Evolutionary conservation across 2,888 invertebrate genomes (phyloP).

Genomic region (Idaea straminata): DNA sequence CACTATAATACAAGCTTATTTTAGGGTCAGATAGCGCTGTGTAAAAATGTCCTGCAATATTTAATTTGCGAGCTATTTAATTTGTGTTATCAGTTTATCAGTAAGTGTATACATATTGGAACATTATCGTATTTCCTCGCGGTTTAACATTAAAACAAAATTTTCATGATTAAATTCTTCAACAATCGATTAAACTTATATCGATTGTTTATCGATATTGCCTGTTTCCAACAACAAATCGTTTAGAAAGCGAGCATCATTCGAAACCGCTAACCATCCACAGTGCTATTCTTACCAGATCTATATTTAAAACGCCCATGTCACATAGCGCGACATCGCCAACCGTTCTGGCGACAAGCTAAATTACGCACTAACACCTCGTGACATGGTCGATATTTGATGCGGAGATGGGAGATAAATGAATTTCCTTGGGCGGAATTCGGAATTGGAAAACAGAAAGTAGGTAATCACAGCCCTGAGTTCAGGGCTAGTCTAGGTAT

Average conservation of each 20-base stretch:
- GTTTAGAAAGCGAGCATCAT: slow-evolving; percentile 27
- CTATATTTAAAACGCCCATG: slow-evolving; percentile 67
- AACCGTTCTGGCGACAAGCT: slow-evolving; percentile 30
- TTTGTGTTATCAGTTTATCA: no score
- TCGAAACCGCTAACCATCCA: slow-evolving; percentile 26
- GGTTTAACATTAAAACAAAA: no score
- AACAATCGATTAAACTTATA: background rate
- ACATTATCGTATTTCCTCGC: no score
- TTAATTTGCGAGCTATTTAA: no score
- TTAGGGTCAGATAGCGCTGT: no score
- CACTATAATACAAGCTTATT: no score
- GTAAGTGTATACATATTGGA: no score
- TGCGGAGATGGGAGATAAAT: background rate
- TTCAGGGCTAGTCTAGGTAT: background rate
- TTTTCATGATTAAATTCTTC: no score
- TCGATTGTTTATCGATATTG: background rate
- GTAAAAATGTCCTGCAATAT: no score
- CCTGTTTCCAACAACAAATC: slow-evolving; percentile 30
- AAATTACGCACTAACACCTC: slow-evolving; percentile 38
- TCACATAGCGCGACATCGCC: slow-evolving; percentile 68
- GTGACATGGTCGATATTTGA: background rate
- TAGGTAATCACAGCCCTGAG: background rate
- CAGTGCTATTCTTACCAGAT: slow-evolving; percentile 56
- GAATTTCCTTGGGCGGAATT: background rate
- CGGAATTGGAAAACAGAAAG: background rate